Evolutionary conservation across 2,113 vertebrate genomes (phyloP), one percentile per base, ranked within the genome.

Genomic region (Melanerpes formicivorus): DNA sequence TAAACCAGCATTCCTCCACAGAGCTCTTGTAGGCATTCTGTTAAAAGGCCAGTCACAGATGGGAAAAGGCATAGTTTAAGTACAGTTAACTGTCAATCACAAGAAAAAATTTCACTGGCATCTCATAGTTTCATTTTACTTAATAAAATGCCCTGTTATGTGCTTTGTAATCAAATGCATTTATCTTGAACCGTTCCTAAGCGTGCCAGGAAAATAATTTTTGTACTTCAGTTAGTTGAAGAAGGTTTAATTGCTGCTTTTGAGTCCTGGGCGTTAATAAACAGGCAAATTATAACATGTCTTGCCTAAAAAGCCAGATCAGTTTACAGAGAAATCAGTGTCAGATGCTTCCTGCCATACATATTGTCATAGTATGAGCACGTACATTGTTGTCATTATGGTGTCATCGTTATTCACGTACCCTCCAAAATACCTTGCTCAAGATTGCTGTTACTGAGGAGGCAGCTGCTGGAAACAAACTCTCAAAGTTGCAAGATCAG

Each of bases 331-430:
- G 25, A 34, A 76, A 52, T 70, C 32, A 21, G 19, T 79, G 46
- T 54, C 59, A 54, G 75, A 32, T 77, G n/a, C 48, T 77, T 88
- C 52, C 67, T 63, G 55, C 42, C 19, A 15, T 70, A 22, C 11
- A 3, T n/a, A 32, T 37, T 67, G 40, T 34, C 29, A 52, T 54
- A 40, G 30, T 19, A 46, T 30, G 10, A 77, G 34, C 17, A 54
- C 0, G 2, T 54, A 44, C 5, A 27, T 32, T 12, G 58, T 46
- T 79, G 25, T 63, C 48, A 7, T 80, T 58, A 37, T 0, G 0
- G 27, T 55, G 60, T 26, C 6, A 8, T 48, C 16, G 2, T 72
- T 64, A 71, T 59, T 70, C 8, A 14, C 8, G 5, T 34, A 9
- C 11, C 50, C 22, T 40, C 50, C 22, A 34, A 64, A 34, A 74